These are phyloP conservation scores for Formicarius rufipectus DNA, from an alignment of 2,113 vertebrate genomes.

Conservation along the genomic window DNA sequence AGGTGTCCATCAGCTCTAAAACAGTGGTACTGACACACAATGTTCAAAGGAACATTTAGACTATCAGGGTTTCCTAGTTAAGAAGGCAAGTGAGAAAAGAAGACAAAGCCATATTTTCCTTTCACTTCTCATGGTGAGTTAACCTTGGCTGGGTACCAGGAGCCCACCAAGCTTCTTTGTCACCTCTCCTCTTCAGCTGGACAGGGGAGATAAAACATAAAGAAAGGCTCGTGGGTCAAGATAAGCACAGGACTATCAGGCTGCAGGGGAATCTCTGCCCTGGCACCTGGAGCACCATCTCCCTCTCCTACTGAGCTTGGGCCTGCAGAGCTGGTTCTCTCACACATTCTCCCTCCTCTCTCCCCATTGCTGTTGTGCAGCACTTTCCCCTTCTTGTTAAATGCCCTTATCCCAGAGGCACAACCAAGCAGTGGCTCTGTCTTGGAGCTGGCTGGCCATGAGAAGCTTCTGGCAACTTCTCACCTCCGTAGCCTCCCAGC, in stretches of 20 bases:
- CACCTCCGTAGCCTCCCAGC: rapidly evolving
- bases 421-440: rapidly evolving
- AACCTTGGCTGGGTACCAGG: not conserved
- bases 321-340: not conserved
- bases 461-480: not conserved
- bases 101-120: not conserved
- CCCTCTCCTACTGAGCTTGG: not conserved
- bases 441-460: not conserved
- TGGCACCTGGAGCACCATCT: rapidly evolving
- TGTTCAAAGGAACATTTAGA: not conserved
- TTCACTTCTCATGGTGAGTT: not conserved
- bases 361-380: not conserved
- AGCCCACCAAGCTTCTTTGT: not conserved
- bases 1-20: not conserved
- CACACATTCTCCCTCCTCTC: not conserved
- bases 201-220: not conserved
- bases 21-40: not conserved
- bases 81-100: not conserved
- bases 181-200: not conserved
- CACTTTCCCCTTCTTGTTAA: not conserved
- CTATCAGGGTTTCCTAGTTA: not conserved
- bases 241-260: not conserved
- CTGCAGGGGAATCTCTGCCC: not conserved
- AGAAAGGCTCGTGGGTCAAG: not conserved
- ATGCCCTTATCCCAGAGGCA: rapidly evolving